Conservation (phyloP, 2,797 vertebrate genomes). For the Holocentrus rufus region DNA sequence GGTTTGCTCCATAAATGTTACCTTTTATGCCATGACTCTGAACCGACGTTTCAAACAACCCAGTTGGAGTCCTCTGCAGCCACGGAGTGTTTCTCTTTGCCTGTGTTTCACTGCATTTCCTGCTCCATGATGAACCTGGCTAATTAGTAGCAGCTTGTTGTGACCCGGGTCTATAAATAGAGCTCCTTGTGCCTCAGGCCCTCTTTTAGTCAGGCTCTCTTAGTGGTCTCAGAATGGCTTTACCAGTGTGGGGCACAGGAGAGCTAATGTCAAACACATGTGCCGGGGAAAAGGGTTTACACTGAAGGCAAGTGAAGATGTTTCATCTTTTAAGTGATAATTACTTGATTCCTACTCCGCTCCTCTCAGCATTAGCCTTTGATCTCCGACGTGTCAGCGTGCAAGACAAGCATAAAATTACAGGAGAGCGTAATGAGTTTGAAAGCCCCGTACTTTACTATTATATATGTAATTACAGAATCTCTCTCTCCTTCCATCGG, state of each 20-base stretch:
- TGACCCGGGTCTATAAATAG: constrained; percentile 75
- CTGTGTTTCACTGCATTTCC: constrained; percentile 31
- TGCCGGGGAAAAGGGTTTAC: constrained; percentile 60
- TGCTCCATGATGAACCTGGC: constrained; percentile 51
- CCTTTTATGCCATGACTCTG: neutral
- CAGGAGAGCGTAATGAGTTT: constrained; percentile 61
- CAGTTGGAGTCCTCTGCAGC: neutral
- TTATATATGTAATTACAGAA: constrained; percentile 45
- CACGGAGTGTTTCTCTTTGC: neutral
- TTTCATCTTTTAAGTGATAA: constrained; percentile 73
- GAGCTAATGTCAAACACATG: constrained; percentile 78
- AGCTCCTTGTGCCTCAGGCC: constrained; percentile 52
- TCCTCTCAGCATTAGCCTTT: constrained; percentile 56
- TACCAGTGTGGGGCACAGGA: constrained; percentile 66
- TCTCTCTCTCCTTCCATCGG: constrained; percentile 3
- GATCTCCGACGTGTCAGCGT: constrained; percentile 44
- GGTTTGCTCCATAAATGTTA: neutral
- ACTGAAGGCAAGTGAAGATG: constrained; percentile 52
- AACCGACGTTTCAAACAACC: neutral
- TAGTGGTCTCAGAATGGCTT: constrained; percentile 62
- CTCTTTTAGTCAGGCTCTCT: constrained; percentile 51
- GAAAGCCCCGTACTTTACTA: constrained; percentile 33
- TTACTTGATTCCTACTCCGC: constrained; percentile 62
- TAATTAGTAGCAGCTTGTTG: constrained; percentile 69
- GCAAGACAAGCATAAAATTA: constrained; percentile 61